A percentile compares a stretch with the other conserved stretches of the same genome.
Conservation (phyloP, 2,113 vertebrate genomes). For the Eupsittula cactorum region DNA sequence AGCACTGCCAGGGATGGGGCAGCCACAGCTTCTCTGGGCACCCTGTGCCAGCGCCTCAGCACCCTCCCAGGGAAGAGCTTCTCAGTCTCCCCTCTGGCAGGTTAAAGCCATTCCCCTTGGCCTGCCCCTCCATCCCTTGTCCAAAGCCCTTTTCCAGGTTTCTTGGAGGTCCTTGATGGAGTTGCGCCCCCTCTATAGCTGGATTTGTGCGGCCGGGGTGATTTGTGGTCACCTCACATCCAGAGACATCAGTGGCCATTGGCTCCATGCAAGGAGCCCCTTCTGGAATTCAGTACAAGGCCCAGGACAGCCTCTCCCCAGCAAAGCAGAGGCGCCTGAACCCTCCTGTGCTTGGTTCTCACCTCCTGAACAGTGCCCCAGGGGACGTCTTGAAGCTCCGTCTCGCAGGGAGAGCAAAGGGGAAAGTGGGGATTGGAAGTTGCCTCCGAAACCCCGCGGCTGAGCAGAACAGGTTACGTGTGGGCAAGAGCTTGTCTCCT, state of each 20-base stretch:
- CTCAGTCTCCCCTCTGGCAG: background rate
- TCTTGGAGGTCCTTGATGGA: background rate
- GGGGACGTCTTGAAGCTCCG: background rate
- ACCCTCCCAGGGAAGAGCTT: no score
- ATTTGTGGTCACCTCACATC: background rate
- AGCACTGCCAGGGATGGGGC: no score
- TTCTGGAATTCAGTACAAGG: background rate
- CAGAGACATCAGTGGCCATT: background rate
- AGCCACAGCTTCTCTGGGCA: background rate
- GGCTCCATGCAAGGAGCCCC: background rate
- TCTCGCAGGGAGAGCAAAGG: background rate
- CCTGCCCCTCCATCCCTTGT: background rate
- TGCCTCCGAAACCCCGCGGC: background rate
- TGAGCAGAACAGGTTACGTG: background rate
- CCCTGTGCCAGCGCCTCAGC: no score
- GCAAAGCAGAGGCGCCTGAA: background rate
- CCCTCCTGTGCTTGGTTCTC: background rate
- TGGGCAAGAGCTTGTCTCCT: background rate
- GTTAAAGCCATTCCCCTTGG: background rate
- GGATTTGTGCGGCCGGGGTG: background rate
- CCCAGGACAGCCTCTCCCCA: background rate
- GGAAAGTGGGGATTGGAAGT: background rate
- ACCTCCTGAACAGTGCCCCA: background rate
- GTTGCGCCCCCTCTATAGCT: background rate
- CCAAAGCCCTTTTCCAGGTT: background rate